Percentiles rank a stretch among this genome's conserved stretches.
Evolutionary conservation across 2,113 vertebrate species (phyloP).

Genomic region (Lagopus muta): DNA sequence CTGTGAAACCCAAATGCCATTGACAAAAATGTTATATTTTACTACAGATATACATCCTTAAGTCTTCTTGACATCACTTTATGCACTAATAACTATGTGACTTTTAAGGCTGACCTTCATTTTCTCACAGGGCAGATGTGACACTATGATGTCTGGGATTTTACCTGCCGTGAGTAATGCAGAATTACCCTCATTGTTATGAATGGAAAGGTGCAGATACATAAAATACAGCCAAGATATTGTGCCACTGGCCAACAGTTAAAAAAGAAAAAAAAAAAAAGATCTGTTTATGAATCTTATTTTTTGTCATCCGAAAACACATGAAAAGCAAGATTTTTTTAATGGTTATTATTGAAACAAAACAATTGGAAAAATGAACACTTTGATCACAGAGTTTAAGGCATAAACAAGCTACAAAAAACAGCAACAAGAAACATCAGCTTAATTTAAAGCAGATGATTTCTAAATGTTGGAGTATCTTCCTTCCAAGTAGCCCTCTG

Average conservation of each 20-base stretch:
- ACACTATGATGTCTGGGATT: accelerated
- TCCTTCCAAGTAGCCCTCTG: neutral
- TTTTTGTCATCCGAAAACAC: neutral
- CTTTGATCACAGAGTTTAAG: neutral
- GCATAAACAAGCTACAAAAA: neutral
- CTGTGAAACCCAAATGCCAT: neutral
- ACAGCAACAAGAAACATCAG: neutral
- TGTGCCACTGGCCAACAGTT: neutral
- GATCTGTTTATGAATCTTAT: neutral
- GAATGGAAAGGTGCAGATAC: neutral
- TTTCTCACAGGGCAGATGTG: neutral
- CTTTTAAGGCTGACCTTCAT: neutral
- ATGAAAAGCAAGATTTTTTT: neutral
- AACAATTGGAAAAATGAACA: neutral
- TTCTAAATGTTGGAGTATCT: neutral
- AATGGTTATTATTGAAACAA: neutral
- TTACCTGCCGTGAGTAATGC: neutral
- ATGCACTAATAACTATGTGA: neutral
- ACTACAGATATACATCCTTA: neutral
- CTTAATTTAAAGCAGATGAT: neutral
- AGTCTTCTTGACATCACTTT: neutral
- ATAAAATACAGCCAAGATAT: neutral
- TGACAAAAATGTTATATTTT: neutral
- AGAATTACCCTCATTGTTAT: neutral
- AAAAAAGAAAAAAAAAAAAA: neutral